phyloP scores from a whole-genome alignment of 2,797 vertebrate species.

The Pangasius larnaudii region DNA sequence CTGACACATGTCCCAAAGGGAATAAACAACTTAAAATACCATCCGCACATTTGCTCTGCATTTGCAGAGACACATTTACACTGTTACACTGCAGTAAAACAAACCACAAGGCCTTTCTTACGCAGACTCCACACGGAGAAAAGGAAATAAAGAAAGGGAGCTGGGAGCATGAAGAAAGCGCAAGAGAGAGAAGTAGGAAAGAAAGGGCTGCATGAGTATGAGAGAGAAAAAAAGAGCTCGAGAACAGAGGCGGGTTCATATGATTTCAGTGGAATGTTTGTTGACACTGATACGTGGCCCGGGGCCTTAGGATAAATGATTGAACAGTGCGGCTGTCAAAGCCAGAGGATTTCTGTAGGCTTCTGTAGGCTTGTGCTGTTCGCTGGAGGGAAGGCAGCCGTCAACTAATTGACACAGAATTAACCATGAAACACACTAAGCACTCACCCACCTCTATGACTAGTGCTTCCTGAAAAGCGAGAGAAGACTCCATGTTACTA shows the following conservation, averaged over 20 bases:
- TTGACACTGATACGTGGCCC: constrained; percentile 92
- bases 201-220: constrained; percentile 47
- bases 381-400: constrained; percentile 96
- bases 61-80: constrained; percentile 19
- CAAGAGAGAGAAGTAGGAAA: constrained; percentile 29
- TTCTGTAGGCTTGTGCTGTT: constrained; percentile 80
- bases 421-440: constrained; percentile 97
- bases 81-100: constrained; percentile 58
- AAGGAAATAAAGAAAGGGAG: constrained; percentile 42
- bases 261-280: constrained; percentile 94
- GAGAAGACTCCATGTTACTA: constrained; percentile 38
- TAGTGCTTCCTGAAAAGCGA: constrained; percentile 67
- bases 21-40: constrained; percentile 33
- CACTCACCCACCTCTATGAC: constrained; percentile 79
- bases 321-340: constrained; percentile 94
- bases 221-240: constrained; percentile 75
- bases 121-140: constrained; percentile 37
- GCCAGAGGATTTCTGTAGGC: constrained; percentile 92
- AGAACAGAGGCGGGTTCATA: constrained; percentile 89
- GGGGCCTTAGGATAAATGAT: constrained; percentile 93
- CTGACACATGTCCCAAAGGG: constrained; percentile 30
- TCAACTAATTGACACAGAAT: constrained; percentile 99
- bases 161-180: constrained; percentile 54
- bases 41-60: constrained; percentile 8
- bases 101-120: constrained; percentile 47